Conservation (phyloP, 2,888 invertebrate genomes). For the Spodoptera picta region DNA sequence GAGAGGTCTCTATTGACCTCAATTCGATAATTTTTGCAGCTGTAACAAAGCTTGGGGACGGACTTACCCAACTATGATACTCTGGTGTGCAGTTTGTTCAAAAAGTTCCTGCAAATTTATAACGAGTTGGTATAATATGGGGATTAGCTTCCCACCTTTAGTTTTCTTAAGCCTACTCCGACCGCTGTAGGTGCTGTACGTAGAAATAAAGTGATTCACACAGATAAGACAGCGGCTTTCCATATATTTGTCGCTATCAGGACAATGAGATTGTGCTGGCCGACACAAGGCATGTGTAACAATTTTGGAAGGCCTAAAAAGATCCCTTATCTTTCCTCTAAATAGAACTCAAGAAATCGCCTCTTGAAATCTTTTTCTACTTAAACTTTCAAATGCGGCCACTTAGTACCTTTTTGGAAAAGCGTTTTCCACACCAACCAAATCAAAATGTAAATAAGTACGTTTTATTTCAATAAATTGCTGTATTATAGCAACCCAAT, state of each 20-base stretch:
- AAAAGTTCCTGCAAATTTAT: constrained; percentile 57
- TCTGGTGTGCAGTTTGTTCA: constrained; percentile 42
- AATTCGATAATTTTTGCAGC: constrained; percentile 48
- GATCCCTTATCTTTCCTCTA: constrained; percentile 11
- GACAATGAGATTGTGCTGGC: constrained; percentile 34
- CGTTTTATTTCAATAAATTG: constrained; percentile 21
- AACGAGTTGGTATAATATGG: constrained; percentile 57
- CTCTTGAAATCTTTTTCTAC: not conserved
- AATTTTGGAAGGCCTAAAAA: constrained; percentile 8
- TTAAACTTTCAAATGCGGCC: not conserved
- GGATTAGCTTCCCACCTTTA: constrained; percentile 53
- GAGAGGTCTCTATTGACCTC: constrained; percentile 35
- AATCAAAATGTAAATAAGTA: constrained; percentile 23
- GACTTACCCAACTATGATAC: constrained; percentile 46
- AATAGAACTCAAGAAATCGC: not conserved
- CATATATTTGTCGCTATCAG: constrained; percentile 55
- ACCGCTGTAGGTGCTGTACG: constrained; percentile 18
- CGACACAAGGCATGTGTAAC: constrained; percentile 15
- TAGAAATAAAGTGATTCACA: constrained; percentile 48
- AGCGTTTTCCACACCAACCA: not conserved
- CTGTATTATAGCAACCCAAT: constrained; percentile 36
- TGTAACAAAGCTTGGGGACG: constrained; percentile 21
- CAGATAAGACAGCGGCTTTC: constrained; percentile 45
- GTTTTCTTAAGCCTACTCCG: constrained; percentile 32
- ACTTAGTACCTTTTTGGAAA: not conserved